phyloP scores from a whole-genome alignment of 2,113 vertebrate genomes.

The Leuciscus idus region DNA sequence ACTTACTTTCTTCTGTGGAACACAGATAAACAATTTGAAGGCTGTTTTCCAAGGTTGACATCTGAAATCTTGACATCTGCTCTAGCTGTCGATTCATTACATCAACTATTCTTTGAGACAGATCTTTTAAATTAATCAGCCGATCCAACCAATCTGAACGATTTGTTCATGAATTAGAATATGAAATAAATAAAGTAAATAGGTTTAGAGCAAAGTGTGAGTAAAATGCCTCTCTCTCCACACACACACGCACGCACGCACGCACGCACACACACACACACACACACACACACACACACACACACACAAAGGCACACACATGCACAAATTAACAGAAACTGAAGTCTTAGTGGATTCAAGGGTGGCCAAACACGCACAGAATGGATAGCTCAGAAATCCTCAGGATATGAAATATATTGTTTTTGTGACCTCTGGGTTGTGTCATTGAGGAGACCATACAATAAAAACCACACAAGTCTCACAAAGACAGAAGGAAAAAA shows the following conservation, averaged over 20 bases:
- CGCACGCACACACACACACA: conserved; percentile 16
- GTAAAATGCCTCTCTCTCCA: not conserved
- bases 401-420: not conserved
- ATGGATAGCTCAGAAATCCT: not conserved
- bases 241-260: not conserved
- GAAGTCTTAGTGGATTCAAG: not conserved
- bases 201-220: too few relatives aligned
- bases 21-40: not conserved
- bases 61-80: not conserved
- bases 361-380: not conserved
- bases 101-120: not conserved
- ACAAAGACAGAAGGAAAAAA: conserved; percentile 45
- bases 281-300: conserved; percentile 20
- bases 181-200: not conserved
- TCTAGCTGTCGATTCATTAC: not conserved
- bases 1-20: not conserved
- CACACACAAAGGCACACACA: conserved; percentile 16
- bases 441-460: conserved; percentile 60
- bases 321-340: not conserved
- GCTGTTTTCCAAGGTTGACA: not conserved
- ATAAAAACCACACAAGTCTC: conserved; percentile 41
- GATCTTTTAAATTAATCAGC: too few relatives aligned
- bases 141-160: not conserved
- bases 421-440: conserved; percentile 57
- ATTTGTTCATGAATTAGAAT: not conserved